These are phyloP conservation scores for Enteromius paludinosus DNA, from an alignment of 2,797 vertebrate species.

Conservation along the genomic window DNA sequence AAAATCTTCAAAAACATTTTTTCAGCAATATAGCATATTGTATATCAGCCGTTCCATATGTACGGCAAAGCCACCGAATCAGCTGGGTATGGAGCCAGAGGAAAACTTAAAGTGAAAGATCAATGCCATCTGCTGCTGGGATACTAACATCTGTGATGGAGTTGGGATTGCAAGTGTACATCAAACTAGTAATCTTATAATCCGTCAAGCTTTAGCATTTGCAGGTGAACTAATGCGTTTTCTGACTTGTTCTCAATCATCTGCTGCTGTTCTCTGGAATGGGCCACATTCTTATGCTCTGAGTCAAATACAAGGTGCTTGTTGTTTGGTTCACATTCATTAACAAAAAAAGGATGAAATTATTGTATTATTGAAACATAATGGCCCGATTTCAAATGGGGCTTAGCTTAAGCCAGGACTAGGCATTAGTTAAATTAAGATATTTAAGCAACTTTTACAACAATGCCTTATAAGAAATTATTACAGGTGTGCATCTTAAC, in stretches of 20 bases:
- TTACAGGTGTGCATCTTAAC: no score
- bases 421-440: no score
- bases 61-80: slow-evolving; percentile 19
- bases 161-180: slow-evolving; percentile 10
- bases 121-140: slow-evolving; percentile 60
- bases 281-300: background rate
- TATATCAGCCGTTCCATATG: slow-evolving; percentile 26
- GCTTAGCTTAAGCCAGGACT: no score
- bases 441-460: no score
- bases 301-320: background rate
- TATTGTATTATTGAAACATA: no score
- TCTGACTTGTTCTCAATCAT: slow-evolving; percentile 8
- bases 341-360: no score
- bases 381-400: no score
- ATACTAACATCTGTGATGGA: slow-evolving; percentile 42
- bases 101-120: slow-evolving; percentile 53
- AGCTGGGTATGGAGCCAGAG: slow-evolving; percentile 22
- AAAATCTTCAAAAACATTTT: slow-evolving; percentile 47
- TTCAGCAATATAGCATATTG: slow-evolving; percentile 30
- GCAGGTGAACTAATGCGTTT: slow-evolving; percentile 29
- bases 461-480: no score
- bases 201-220: slow-evolving; percentile 32
- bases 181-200: slow-evolving; percentile 31
- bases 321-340: slow-evolving; percentile 16
- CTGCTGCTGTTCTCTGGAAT: background rate